These are phyloP conservation scores for Microplitis deprimator DNA, from an alignment of 2,888 invertebrate species.

Conservation along the genomic window DNA sequence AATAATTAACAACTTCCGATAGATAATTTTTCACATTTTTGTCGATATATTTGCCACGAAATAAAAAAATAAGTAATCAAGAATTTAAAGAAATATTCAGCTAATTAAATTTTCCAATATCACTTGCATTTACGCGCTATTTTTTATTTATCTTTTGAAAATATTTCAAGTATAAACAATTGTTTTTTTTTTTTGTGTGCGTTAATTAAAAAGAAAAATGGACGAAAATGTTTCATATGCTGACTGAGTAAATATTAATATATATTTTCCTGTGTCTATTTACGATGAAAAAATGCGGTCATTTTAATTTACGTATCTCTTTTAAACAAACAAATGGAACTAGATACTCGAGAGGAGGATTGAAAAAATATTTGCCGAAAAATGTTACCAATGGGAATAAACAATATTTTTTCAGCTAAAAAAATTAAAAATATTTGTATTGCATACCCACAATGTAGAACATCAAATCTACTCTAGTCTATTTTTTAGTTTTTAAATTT, in stretches of 20 bases:
- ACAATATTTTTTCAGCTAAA: not conserved
- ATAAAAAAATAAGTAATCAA: no score
- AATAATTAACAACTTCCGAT: no score
- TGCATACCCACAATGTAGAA: no score
- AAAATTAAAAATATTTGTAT: not conserved
- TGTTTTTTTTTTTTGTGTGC: not conserved
- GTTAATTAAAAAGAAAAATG: slow-evolving; percentile 14
- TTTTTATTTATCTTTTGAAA: not conserved
- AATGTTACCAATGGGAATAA: not conserved
- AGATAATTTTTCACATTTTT: no score
- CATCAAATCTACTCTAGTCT: no score
- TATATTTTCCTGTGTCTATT: not conserved
- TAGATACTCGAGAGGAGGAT: not conserved
- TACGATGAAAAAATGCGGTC: not conserved
- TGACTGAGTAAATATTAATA: slow-evolving; percentile 6
- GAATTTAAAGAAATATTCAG: no score
- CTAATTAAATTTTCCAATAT: not conserved
- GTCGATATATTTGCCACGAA: no score
- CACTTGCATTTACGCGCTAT: not conserved
- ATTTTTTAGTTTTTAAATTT: no score
- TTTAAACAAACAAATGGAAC: slow-evolving; percentile 6
- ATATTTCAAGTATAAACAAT: not conserved
- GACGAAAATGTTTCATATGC: not conserved
- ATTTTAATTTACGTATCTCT: not conserved
- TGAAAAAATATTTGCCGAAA: not conserved